Evolutionary conservation across 2,888 invertebrate genomes (phyloP).

Genomic region (Apamea anceps): DNA sequence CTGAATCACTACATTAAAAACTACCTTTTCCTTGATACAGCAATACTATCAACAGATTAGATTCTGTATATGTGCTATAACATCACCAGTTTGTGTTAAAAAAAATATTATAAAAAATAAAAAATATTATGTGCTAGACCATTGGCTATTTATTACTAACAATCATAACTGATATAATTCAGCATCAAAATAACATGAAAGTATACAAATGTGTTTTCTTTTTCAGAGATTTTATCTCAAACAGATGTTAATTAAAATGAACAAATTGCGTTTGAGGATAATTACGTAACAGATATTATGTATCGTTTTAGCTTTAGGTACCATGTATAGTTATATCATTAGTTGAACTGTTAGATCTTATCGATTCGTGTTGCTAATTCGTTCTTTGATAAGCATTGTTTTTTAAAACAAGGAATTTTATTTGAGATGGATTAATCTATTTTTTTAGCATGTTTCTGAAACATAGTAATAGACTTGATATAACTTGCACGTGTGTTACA

Average conservation of each 20-base stretch:
- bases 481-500: no score
- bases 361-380: constrained; percentile 45
- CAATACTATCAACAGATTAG: no score
- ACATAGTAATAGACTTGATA: not conserved
- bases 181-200: constrained; percentile 22
- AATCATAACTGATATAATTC: not conserved
- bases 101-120: no score
- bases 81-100: not conserved
- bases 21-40: not conserved
- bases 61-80: not conserved
- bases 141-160: not conserved
- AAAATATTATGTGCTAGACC: not conserved
- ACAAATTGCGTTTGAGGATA: constrained; percentile 28
- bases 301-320: not conserved
- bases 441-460: constrained; percentile 8
- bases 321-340: constrained; percentile 17
- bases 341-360: constrained; percentile 30
- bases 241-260: constrained; percentile 45
- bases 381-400: constrained; percentile 28
- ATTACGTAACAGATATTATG: constrained; percentile 16
- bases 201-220: constrained; percentile 6
- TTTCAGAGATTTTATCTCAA: constrained; percentile 33
- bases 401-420: constrained; percentile 18
- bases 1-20: not conserved
- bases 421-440: not conserved